These are phyloP conservation scores for Leptodactylus fuscus DNA, from an alignment of 2,113 vertebrate genomes.

Conservation along the genomic window DNA sequence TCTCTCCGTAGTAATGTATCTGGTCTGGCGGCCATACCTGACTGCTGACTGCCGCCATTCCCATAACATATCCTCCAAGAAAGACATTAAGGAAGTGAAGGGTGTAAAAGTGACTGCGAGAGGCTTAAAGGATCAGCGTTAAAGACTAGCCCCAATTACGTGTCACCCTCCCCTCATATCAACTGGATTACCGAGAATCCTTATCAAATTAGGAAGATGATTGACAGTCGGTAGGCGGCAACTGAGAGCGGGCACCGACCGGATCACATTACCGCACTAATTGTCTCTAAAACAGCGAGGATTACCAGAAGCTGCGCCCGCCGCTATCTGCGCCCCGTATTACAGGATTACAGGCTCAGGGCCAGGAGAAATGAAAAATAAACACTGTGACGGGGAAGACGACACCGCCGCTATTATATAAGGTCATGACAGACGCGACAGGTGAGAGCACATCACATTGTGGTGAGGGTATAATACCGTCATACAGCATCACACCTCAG, in stretches of 20 bases:
- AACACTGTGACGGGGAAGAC: neutral
- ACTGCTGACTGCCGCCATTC: no score
- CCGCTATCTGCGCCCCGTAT: constrained; percentile 1
- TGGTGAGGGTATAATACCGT: neutral
- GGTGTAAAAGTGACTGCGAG: neutral
- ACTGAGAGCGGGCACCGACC: no score
- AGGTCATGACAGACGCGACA: neutral
- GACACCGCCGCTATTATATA: neutral
- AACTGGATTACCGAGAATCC: neutral
- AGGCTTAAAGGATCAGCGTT: neutral
- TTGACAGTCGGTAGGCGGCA: neutral
- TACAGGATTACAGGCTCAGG: constrained; percentile 12
- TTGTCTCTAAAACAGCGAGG: neutral
- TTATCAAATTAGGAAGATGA: constrained; percentile 5
- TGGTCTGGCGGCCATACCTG: no score
- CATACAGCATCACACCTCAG: neutral
- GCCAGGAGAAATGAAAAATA: constrained; percentile 22
- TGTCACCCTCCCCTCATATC: neutral
- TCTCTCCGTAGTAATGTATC: no score
- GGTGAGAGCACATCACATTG: neutral
- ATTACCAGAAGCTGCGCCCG: neutral
- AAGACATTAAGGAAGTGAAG: no score
- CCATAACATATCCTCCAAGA: no score
- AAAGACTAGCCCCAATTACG: neutral
- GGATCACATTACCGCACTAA: constrained; percentile 23